These are phyloP conservation scores for Anagrus nilaparvatae DNA, from an alignment of 1,140 invertebrate species.

Conservation along the genomic window DNA sequence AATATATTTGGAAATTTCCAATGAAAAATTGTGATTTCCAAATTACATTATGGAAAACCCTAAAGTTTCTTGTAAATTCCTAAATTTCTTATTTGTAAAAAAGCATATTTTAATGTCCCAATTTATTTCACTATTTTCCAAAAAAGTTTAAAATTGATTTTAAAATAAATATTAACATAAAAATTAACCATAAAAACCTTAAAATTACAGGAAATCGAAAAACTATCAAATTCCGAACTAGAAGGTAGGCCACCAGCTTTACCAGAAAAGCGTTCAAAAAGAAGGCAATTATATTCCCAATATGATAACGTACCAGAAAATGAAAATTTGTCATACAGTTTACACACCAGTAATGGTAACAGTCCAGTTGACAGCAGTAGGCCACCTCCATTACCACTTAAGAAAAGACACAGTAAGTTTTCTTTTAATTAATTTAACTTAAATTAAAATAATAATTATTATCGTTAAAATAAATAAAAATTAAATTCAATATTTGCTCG, in stretches of 20 bases:
- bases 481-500: too few relatives aligned
- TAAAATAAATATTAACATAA: background rate
- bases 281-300: constrained; percentile 52
- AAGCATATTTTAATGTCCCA: too few relatives aligned
- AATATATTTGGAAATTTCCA: too few relatives aligned
- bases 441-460: too few relatives aligned
- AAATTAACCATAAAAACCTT: background rate
- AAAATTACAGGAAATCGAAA: constrained; percentile 31
- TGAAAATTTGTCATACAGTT: constrained; percentile 46
- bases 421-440: too few relatives aligned
- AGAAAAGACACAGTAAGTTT: constrained; percentile 87
- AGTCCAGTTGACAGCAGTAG: constrained; percentile 44
- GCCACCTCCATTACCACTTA: constrained; percentile 81
- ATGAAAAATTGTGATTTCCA: too few relatives aligned
- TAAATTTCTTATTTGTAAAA: background rate
- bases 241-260: constrained; percentile 52
- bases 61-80: background rate
- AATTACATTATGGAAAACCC: background rate
- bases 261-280: constrained; percentile 49
- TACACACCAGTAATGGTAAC: constrained; percentile 39
- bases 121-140: too few relatives aligned
- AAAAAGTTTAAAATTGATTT: background rate
- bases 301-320: constrained; percentile 62
- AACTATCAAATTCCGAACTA: constrained; percentile 22
- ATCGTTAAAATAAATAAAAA: background rate